Base-by-base conservation (phyloP, 2,888 invertebrate species). In the Gisinianus flammeolus region DNA sequence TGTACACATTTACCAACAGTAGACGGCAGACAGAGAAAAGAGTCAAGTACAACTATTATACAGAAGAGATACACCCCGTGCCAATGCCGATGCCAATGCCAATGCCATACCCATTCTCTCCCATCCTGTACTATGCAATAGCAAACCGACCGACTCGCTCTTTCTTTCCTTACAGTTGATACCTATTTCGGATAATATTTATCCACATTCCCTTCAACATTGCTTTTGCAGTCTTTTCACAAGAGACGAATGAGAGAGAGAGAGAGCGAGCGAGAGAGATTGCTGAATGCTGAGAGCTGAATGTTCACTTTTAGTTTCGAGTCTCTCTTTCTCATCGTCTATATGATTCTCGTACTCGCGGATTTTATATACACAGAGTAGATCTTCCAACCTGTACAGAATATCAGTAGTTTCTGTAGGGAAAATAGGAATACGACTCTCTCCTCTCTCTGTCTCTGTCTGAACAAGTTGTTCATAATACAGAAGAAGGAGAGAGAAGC, bases 1-100 rank as follows among this genome's bases (percentile, higher is more conserved):
- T 80, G 80, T 81, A 78, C 69, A 79, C 81, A 80, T 79, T 80
- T 81, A 79, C 67, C 44, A 44, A 44, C 44, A 44, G 35, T 5
- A n/a, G n/a, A n/a, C n/a, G n/a, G n/a, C n/a, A n/a, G n/a, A n/a
- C n/a, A n/a, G n/a, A n/a, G n/a, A n/a, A n/a, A n/a, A n/a, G 12
- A 35, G 44, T 44, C 44, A 44, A 44, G 44, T 44, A 44, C 44
- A 44, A 44, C 44, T 44, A 44, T 44, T 44, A 44, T 44, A 6
- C 19, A 44, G 16, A 44, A 6, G 44, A 44, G 44, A 6, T 44
- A 44, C 2, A 2, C 44, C 6, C 44, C 12, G 44, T 44, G 19
- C 2, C n/a, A n/a, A n/a, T n/a, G n/a, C n/a, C n/a, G n/a, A 44
- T 44, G 44, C 44, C 5, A 35, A 35, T 12, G 35, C 44, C 19